phyloP scores from a whole-genome alignment of 2,888 invertebrate species.

The Andrena bucephala region DNA sequence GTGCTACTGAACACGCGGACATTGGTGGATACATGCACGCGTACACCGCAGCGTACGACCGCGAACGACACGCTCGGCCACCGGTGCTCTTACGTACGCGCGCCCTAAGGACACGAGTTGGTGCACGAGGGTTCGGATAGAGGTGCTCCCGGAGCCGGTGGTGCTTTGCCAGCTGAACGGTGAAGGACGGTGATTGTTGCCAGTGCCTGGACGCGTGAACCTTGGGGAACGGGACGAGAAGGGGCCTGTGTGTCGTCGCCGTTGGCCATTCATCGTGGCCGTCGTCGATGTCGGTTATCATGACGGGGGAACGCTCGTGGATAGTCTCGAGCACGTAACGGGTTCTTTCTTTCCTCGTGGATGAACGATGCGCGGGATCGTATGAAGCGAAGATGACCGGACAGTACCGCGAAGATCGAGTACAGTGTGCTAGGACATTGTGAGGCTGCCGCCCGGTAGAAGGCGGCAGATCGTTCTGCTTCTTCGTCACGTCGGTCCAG shows the following conservation, averaged over 20 bases:
- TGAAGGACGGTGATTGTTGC: slow-evolving; percentile 48
- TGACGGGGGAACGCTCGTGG: slow-evolving; percentile 64
- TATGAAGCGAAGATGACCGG: slow-evolving; percentile 46
- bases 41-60: slow-evolving; percentile 47
- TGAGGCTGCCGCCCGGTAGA: slow-evolving; percentile 53
- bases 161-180: not conserved
- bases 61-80: slow-evolving; percentile 49
- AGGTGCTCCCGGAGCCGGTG: slow-evolving; percentile 25
- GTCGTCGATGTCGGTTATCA: slow-evolving; percentile 35
- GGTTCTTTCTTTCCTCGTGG: slow-evolving; percentile 10
- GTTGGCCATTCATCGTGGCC: slow-evolving; percentile 15
- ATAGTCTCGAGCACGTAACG: slow-evolving; percentile 57
- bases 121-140: slow-evolving; percentile 50
- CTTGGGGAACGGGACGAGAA: not conserved
- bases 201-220: slow-evolving; percentile 49
- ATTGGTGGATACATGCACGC: slow-evolving; percentile 58
- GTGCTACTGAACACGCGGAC: slow-evolving; percentile 56
- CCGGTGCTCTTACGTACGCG: slow-evolving; percentile 54
- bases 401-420: slow-evolving; percentile 45
- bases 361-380: slow-evolving; percentile 35
- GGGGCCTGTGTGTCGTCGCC: slow-evolving; percentile 34
- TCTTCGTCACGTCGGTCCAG: slow-evolving; percentile 59
- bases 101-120: slow-evolving; percentile 64
- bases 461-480: slow-evolving; percentile 42
- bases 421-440: slow-evolving; percentile 57